Evolutionary conservation across 2,113 vertebrate genomes (phyloP), one percentile per base, ranked within the genome.

Genomic region (Mastomys coucha): DNA sequence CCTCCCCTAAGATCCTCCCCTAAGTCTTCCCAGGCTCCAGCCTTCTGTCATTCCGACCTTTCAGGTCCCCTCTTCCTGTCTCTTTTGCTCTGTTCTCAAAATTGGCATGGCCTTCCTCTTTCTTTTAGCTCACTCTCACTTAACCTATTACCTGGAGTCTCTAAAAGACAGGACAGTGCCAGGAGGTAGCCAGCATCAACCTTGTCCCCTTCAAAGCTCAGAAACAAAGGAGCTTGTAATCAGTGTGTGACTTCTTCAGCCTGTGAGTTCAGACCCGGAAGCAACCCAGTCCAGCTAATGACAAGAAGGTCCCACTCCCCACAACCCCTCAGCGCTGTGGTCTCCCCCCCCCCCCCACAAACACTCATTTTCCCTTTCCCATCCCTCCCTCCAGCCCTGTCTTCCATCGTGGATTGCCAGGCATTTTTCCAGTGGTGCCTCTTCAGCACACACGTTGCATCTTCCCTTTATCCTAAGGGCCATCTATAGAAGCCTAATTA

Each of bases 21-120:
- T 4, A 7, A 0, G 13, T 39, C 22, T 22, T 67, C 24, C 42
- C 11, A 33, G 1, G 26, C 6, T 1, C 33, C 7, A 69, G 6
- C 20, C 4, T n/a, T 75, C 72, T 69, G 7, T 16, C 20, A 3
- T n/a, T 75, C 72, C 63, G 7, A 16, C 0, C 42, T 14, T 39
- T 4, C 12, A 12, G 17, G 5, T 36, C 8, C 49, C 5, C 0
- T 3, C 36, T 56, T 13, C 8, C 4, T 2, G 5, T 24, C 31
- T 56, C 56, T 63, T 84, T 42, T 58, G 26, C 65, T 28, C 65
- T 60, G 1, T 26, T 42, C 11, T 36, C 39, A 72, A 2, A 5
- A n/a, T 36, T 39, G 88, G 4, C 36, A 24, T 63, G 17, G 6
- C 42, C 49, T 77, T 56, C 60, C 24, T 31, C 7, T 19, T 45